A percentile compares a stretch with the other conserved stretches of the same genome.
Evolutionary conservation across 1,140 invertebrate species (phyloP).

Genomic region (Drosophila miranda): DNA sequence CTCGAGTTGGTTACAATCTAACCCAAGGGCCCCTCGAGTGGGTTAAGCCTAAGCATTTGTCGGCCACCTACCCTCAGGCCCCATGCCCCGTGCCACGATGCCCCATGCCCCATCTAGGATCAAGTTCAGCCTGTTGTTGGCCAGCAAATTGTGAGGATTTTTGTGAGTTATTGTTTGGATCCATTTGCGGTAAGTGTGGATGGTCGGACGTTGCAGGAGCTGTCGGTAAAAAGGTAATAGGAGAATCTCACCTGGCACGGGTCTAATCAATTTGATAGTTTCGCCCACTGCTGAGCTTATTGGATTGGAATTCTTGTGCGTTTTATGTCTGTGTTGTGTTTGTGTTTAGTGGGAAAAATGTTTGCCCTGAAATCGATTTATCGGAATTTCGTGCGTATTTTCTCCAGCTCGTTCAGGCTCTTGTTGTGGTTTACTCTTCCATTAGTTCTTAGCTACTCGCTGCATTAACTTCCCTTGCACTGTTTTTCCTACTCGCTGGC

Average conservation of each 20-base stretch:
- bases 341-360: no score
- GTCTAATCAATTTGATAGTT: constrained; percentile 52
- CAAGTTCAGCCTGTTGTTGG: constrained; percentile 62
- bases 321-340: no score
- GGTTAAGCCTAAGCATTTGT: constrained; percentile 72
- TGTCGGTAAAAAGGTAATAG: constrained; percentile 31
- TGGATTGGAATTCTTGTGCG: not conserved
- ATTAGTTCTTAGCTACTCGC: no score
- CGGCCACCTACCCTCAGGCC: not conserved
- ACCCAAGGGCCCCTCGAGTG: constrained; percentile 63
- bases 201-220: not conserved
- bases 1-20: constrained; percentile 74
- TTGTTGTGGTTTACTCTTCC: no score
- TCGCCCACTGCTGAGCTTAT: constrained; percentile 28
- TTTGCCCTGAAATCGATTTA: no score
- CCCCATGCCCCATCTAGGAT: constrained; percentile 10
- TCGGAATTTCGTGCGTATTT: no score
- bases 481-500: no score
- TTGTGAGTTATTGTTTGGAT: constrained; percentile 69
- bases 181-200: constrained; percentile 39
- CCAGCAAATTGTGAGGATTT: constrained; percentile 70
- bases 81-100: not conserved
- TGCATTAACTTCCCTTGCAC: no score
- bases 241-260: constrained; percentile 22
- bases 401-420: no score